Evolutionary conservation across 2,113 vertebrate genomes (phyloP), one percentile per base, ranked within the genome.

Genomic region (Percopsis transmontana): DNA sequence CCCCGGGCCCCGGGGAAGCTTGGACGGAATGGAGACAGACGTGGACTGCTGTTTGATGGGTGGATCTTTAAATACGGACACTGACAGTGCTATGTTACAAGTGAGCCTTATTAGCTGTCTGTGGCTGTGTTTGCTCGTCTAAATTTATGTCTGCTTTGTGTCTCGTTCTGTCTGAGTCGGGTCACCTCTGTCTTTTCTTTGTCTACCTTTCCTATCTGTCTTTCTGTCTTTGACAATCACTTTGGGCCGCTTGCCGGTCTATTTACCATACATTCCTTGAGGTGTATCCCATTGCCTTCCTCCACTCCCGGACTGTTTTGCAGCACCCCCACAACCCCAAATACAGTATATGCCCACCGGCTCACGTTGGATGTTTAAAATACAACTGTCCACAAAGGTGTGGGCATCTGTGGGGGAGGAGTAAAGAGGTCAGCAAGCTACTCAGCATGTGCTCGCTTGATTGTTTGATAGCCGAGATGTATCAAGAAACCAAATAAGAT

Each of bases 151-250:
- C 74, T 86, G 60, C 77, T 61, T 81, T 81, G 81, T 86, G 80
- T 84, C 78, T 84, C 77, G 76, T 59, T 75, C 74, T 55, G 69
- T 80, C 86, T 85, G 80, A 79, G 7, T 24, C 16, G 38, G 27
- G 2, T 44, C 10, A 11, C 15, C 56, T 58, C n/a, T 44, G 39
- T 38, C 39, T 15, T 16, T 7, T 20, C 18, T 42, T 27, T 33
- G 3, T 42, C 24, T 11, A 38, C 24, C 54, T 74, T 68, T 81
- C 58, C 76, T 72, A 21, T 79, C 68, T 76, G 68, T 59, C 20
- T 66, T 56, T 2, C 21, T 59, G 42, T 69, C 71, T 63, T 58
- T 59, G 27, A 33, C 27, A 4, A 33, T 4, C 27, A 33, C 27
- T 33, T 33, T 33, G 27, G 27, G 27, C 27, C 1, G 27, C 27